These are phyloP conservation scores for Zygogramma bicolorata DNA, from an alignment of 2,888 invertebrate genomes.

Conservation along the genomic window DNA sequence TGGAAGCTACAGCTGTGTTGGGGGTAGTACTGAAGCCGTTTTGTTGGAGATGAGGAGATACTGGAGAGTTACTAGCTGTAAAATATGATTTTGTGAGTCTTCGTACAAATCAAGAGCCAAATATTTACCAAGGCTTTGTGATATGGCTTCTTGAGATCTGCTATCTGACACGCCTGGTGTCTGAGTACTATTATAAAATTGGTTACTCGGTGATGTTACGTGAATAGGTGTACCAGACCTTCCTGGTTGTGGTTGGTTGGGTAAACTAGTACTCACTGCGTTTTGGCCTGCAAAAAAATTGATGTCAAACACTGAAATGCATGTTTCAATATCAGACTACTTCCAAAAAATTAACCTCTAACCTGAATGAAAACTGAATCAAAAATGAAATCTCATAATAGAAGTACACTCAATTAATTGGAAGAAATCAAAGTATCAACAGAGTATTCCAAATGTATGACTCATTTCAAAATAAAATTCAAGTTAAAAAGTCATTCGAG, in stretches of 20 bases:
- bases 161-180: conserved; percentile 55
- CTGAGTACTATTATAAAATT: conserved; percentile 58
- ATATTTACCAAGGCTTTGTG: conserved; percentile 58
- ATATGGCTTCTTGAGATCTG: conserved; percentile 55
- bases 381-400: no score
- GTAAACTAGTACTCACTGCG: conserved; percentile 56
- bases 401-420: no score
- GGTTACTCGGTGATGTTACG: conserved; percentile 52
- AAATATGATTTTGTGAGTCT: conserved; percentile 27
- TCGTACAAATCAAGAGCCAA: not conserved
- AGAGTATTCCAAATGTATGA: not conserved
- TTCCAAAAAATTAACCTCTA: not conserved
- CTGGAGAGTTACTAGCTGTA: conserved; percentile 64
- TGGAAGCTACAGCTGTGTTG: conserved; percentile 47
- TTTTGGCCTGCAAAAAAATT: conserved; percentile 52
- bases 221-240: conserved; percentile 54
- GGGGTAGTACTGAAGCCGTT: conserved; percentile 65
- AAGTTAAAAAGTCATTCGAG: no score
- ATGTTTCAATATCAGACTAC: not conserved
- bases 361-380: no score
- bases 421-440: not conserved
- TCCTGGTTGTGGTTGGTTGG: conserved; percentile 49
- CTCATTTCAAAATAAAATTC: conserved; percentile 21
- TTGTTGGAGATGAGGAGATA: conserved; percentile 69
- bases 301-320: no score